Evolutionary conservation across 2,113 vertebrate species (phyloP), one percentile per base, ranked within the genome.

Genomic region (Zosterops pallidus): DNA sequence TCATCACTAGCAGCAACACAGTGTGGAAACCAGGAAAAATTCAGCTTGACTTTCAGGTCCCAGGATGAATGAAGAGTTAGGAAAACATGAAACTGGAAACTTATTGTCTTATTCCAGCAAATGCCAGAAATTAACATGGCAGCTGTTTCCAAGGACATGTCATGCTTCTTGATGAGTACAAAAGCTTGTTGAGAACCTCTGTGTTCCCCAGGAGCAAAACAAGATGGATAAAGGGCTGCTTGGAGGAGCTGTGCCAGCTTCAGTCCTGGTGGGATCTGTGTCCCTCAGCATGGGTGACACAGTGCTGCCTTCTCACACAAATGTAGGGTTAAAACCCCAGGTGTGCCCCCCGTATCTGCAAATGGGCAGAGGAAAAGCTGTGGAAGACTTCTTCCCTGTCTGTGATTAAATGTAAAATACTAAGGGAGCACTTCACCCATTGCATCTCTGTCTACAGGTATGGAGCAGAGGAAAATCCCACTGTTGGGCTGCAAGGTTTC

Each of bases 211-310:
- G n/a, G 37, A 60, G 16, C 41, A 80, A 31, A 63, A 11, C 42
- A n/a, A 4, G 9, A 24, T 1, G 11, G 41, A 41, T 9, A 8
- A 41, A 67, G 29, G 39, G 75, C 46, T 74, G 59, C n/a, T 46
- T 33, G 67, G 83, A 64, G 50, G 46, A 60, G 56, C 55, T 21
- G 17, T 7, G 2, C 12, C 77, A 81, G 68, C n/a, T 20, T 2
- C 2, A 3, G 0, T 44, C 7, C n/a, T 16, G 26, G 18, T 5
- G 37, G 2, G 4, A 37, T n/a, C 39, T 2, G 2, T 46, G 59
- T 35, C 29, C 37, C 12, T 29, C 64, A 29, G 21, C 4, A 1
- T 7, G 49, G 35, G 3, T 53, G 7, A 39, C 6, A 9, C 64
- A 69, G 12, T 3, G 28, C n/a, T 74, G 50, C 22, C 42, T 44